phyloP scores from a whole-genome alignment of 2,888 invertebrate genomes.

The Lasioglossum malachurum region DNA sequence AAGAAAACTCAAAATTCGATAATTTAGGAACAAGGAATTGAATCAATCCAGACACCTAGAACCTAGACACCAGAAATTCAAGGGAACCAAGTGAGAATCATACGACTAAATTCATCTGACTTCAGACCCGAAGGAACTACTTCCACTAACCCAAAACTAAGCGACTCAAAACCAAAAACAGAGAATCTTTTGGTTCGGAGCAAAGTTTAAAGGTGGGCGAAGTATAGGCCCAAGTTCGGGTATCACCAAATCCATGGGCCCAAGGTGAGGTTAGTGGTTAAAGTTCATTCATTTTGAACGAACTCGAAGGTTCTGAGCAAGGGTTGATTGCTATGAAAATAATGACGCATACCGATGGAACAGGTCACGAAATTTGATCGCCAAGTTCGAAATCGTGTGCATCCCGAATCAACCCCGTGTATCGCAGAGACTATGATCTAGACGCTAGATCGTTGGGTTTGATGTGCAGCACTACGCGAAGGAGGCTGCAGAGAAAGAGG shows the following conservation, averaged over 20 bases:
- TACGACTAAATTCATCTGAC: background rate
- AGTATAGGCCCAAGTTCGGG: background rate
- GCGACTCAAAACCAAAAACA: background rate
- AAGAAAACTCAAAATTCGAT: background rate
- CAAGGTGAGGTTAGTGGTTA: background rate
- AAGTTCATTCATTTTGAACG: background rate
- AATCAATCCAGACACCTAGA: background rate
- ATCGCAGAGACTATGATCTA: background rate
- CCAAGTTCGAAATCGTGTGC: slow-evolving; percentile 17
- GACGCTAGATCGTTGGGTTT: background rate
- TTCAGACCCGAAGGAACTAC: background rate
- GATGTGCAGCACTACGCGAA: background rate
- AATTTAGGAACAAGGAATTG: background rate
- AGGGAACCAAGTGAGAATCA: background rate
- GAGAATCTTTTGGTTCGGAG: background rate
- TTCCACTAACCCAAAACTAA: background rate
- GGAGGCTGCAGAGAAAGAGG: background rate
- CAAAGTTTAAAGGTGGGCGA: background rate
- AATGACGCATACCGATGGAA: background rate
- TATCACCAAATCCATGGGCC: background rate
- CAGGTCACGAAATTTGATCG: background rate
- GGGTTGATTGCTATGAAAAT: background rate
- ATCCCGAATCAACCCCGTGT: background rate
- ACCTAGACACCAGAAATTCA: background rate
- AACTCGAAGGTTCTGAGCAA: background rate